phyloP scores from a whole-genome alignment of 2,888 invertebrate species.

The Spilarctia lutea region DNA sequence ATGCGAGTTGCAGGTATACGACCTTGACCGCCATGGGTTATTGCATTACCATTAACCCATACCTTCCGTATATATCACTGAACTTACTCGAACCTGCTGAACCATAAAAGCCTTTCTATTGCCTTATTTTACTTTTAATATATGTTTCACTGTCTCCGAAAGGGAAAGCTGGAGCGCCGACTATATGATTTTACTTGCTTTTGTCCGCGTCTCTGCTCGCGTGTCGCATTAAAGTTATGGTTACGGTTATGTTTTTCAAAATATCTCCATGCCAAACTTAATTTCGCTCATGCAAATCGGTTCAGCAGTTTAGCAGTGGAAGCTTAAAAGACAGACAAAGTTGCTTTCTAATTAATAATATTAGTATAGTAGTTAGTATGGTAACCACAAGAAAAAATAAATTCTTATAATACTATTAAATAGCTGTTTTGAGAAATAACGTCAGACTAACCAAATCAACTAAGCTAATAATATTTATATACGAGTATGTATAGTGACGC shows the following conservation, averaged over 20 bases:
- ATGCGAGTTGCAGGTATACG: neutral
- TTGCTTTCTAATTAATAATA: no score
- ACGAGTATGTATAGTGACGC: no score
- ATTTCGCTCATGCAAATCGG: no score
- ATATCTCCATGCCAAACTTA: no score
- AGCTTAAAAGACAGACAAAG: no score
- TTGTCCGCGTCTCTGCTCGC: no score
- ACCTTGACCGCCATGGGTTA: neutral
- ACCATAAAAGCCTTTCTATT: neutral
- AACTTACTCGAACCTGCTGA: neutral
- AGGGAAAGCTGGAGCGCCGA: neutral
- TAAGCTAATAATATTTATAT: neutral
- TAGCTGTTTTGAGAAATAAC: neutral
- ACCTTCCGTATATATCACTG: neutral
- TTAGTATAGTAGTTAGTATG: no score
- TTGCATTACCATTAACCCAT: neutral
- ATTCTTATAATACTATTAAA: neutral
- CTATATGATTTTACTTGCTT: neutral
- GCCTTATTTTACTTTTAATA: neutral
- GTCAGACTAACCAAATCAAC: neutral
- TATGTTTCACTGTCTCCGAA: neutral
- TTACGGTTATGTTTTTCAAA: no score
- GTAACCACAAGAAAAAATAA: neutral
- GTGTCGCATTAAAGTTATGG: no score
- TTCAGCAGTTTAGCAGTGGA: no score